Evolutionary conservation across 2,888 invertebrate genomes (phyloP).

Genomic region (Coelinius sp.): DNA sequence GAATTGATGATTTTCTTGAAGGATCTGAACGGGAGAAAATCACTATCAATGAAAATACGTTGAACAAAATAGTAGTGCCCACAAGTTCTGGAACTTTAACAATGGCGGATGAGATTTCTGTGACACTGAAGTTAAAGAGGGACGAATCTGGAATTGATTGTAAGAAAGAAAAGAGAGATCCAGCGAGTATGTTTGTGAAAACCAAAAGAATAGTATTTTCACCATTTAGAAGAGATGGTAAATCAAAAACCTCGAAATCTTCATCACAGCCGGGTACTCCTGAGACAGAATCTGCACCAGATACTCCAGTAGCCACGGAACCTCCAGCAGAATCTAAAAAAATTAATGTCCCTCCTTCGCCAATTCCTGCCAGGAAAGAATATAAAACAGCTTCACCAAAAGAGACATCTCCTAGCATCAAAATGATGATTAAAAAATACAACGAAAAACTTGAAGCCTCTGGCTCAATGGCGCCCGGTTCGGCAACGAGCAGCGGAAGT

Average conservation of each 20-base stretch:
- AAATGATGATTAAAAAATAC: constrained; percentile 80
- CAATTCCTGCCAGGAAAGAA: constrained; percentile 71
- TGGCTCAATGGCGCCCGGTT: constrained; percentile 14
- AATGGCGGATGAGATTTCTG: constrained; percentile 12
- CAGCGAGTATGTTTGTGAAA: constrained; percentile 81
- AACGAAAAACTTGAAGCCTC: constrained; percentile 71
- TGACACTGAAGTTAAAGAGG: constrained; percentile 39
- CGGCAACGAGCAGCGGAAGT: constrained; percentile 72
- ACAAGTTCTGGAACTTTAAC: constrained; percentile 48
- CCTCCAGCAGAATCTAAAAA: constrained; percentile 34
- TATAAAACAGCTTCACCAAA: constrained; percentile 72
- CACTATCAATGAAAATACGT: constrained; percentile 58
- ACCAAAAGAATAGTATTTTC: constrained; percentile 86
- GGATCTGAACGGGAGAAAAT: constrained; percentile 56
- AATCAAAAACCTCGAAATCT: constrained; percentile 37
- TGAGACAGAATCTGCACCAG: neutral
- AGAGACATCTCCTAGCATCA: constrained; percentile 80
- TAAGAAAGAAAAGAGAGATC: constrained; percentile 52
- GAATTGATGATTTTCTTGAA: constrained; percentile 31
- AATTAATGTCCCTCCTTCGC: constrained; percentile 67
- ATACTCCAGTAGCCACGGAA: neutral
- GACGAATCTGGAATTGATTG: constrained; percentile 33
- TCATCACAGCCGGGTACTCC: neutral
- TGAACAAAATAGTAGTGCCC: constrained; percentile 63
- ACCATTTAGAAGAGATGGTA: constrained; percentile 73